A percentile compares a stretch with the other conserved stretches of the same genome.
Evolutionary conservation across 2,888 invertebrate genomes (phyloP).

Genomic region (Disparrhopalites patrizii): DNA sequence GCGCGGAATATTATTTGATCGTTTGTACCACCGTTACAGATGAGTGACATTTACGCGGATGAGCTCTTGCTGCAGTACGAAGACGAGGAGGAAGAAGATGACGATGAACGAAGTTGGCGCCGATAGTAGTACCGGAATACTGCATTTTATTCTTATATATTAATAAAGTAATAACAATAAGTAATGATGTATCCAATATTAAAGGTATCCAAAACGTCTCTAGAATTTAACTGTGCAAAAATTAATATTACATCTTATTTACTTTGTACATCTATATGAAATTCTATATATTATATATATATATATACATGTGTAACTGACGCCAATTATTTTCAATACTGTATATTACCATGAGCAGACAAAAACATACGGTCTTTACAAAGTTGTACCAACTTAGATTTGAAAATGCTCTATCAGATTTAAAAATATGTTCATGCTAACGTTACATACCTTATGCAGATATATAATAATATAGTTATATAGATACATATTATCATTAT

Average conservation of each 20-base stretch:
- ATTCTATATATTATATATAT: no score
- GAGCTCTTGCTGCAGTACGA: conserved; percentile 73
- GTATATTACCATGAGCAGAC: background rate
- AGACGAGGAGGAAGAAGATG: conserved; percentile 80
- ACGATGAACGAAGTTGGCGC: conserved; percentile 83
- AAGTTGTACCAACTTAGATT: conserved; percentile 7
- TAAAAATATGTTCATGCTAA: conserved; percentile 6
- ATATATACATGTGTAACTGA: no score
- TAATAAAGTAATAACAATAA: background rate
- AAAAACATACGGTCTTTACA: background rate
- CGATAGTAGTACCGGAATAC: conserved; percentile 53
- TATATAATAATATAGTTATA: no score
- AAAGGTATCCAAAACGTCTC: no score
- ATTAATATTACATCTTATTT: no score
- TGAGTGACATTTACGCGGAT: conserved; percentile 58
- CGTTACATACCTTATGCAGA: background rate
- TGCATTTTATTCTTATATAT: background rate
- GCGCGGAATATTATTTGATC: background rate
- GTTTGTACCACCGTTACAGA: conserved; percentile 14
- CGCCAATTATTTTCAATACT: conserved; percentile 8
- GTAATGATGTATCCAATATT: background rate
- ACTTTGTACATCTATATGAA: no score
- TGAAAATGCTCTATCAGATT: background rate
- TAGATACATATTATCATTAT: no score
- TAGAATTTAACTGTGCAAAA: background rate